A percentile compares a stretch with the other conserved stretches of the same genome.
phyloP scores from a whole-genome alignment of 30 jellyfish, hydroid and myxozoan genomes.

The Cassiopea andromeda region DNA sequence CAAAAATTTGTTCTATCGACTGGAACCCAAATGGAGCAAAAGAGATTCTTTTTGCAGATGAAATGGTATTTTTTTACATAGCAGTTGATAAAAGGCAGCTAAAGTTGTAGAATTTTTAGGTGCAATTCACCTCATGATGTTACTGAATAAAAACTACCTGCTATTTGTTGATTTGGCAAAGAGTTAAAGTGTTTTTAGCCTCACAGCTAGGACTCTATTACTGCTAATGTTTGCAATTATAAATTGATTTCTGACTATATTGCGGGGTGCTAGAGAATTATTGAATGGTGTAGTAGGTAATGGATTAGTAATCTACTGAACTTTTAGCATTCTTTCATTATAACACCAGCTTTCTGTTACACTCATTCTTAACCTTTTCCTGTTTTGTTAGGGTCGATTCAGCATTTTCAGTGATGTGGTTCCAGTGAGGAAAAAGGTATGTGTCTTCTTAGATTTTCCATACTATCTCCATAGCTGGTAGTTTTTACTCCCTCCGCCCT shows the following conservation, averaged over 20 bases:
- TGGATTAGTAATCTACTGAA: not conserved
- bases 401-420: conserved; percentile 45
- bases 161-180: too few species aligned
- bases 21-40: conserved; percentile 73
- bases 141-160: too few species aligned
- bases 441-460: not conserved
- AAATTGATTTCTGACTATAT: too few species aligned
- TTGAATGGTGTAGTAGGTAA: too few species aligned
- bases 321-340: not conserved
- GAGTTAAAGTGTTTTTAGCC: too few species aligned
- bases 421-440: conserved; percentile 24
- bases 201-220: too few species aligned
- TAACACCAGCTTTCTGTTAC: not conserved
- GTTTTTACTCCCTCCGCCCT: not conserved
- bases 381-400: conserved; percentile 50
- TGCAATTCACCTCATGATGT: too few species aligned
- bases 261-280: too few species aligned
- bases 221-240: too few species aligned
- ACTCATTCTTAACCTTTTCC: not conserved
- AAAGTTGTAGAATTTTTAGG: too few species aligned
- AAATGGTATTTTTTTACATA: not conserved
- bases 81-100: too few species aligned
- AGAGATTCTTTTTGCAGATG: conserved; percentile 70
- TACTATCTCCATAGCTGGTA: not conserved
- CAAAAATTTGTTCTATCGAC: conserved; percentile 50